These are phyloP conservation scores for Centropristis striata DNA, from an alignment of 2,113 vertebrate genomes.

Conservation along the genomic window DNA sequence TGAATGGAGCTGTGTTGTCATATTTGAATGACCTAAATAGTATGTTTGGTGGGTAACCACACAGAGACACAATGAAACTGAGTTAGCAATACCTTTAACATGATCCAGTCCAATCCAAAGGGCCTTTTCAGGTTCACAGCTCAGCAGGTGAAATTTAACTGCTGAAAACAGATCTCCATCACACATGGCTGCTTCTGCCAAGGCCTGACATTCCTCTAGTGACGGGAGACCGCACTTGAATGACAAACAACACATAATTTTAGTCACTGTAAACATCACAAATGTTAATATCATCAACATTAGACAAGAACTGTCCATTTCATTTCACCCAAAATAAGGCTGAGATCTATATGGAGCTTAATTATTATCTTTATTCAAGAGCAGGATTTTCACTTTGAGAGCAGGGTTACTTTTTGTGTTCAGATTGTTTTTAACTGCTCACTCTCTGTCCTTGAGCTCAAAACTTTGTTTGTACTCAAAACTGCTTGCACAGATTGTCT, in stretches of 20 bases:
- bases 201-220: conserved; percentile 87
- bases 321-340: not conserved
- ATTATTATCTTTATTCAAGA: no score
- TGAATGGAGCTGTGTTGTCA: not conserved
- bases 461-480: no score
- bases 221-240: conserved; percentile 92
- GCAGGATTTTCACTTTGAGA: no score
- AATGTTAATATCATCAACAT: not conserved
- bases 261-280: not conserved
- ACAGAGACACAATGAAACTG: not conserved
- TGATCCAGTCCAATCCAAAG: conserved; percentile 90
- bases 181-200: conserved; percentile 86
- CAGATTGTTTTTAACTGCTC: no score
- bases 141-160: conserved; percentile 92
- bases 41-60: not conserved
- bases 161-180: conserved; percentile 89
- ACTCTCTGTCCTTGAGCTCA: no score
- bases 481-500: no score
- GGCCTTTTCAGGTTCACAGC: conserved; percentile 92
- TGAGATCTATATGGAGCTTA: no score
- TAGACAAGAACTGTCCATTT: not conserved
- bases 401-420: no score
- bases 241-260: conserved; percentile 10
- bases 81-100: conserved; percentile 89
- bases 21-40: not conserved